Evolutionary conservation across 2,113 vertebrate species (phyloP).

Genomic region (Plotosus lineatus): DNA sequence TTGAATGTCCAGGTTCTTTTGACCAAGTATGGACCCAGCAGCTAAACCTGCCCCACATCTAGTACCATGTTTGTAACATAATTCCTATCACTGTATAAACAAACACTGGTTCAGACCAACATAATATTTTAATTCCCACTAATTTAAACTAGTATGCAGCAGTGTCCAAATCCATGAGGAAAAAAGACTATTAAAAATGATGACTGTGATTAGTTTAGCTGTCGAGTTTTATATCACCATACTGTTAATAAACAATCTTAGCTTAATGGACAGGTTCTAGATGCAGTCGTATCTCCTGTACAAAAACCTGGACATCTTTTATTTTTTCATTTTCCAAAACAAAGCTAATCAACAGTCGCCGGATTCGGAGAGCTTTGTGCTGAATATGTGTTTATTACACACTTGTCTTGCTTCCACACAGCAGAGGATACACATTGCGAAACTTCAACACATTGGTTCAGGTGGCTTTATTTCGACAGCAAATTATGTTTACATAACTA

Average conservation of each 20-base stretch:
- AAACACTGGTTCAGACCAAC: neutral
- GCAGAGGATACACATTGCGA: conserved; percentile 39
- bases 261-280: neutral
- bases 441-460: neutral
- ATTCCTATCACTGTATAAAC: neutral
- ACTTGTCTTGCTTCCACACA: conserved; percentile 36
- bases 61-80: neutral
- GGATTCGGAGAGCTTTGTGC: conserved; percentile 1
- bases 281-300: neutral
- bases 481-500: neutral
- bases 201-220: neutral
- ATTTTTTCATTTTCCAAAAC: neutral
- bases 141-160: neutral
- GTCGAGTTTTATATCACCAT: neutral
- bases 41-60: neutral
- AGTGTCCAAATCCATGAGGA: neutral
- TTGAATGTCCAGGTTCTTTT: no score
- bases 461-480: neutral
- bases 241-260: neutral
- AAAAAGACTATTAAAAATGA: neutral
- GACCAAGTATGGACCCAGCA: no score
- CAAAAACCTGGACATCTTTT: neutral
- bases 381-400: conserved; percentile 8
- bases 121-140: neutral
- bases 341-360: no score